Percentiles rank a stretch among this genome's conserved stretches.
Conservation (phyloP, 1,140 invertebrate genomes). For the Pectinophora gossypiella region DNA sequence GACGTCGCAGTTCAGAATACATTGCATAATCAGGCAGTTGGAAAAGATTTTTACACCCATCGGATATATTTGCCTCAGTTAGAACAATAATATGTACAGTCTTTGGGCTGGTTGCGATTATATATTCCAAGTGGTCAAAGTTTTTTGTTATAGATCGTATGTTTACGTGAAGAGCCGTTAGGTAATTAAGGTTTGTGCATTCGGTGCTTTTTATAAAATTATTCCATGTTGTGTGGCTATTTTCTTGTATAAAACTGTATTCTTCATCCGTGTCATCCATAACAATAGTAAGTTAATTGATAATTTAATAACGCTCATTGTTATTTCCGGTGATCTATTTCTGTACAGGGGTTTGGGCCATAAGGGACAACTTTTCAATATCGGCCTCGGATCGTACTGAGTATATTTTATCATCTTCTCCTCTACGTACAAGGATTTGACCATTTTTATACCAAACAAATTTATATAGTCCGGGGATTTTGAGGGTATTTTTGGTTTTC, state of each 20-base stretch:
- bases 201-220: background rate
- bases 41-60: background rate
- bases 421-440: slow-evolving; percentile 1
- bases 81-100: background rate
- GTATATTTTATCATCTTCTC: background rate
- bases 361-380: background rate
- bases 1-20: background rate
- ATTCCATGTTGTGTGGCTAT: background rate
- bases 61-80: slow-evolving; percentile 1
- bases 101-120: background rate
- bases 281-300: background rate
- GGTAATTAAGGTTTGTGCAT: background rate
- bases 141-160: background rate
- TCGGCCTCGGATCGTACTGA: background rate
- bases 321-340: background rate
- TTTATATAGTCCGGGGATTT: background rate
- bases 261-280: background rate
- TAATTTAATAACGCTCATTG: background rate
- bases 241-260: background rate
- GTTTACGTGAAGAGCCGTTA: slow-evolving; percentile 1
- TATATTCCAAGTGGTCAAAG: background rate
- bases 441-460: slow-evolving; percentile 7
- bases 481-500: background rate
- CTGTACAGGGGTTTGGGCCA: background rate
- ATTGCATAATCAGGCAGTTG: slow-evolving; percentile 5